Evolutionary conservation across 2,797 vertebrate genomes (phyloP).

Genomic region (Pelodytes ibericus): DNA sequence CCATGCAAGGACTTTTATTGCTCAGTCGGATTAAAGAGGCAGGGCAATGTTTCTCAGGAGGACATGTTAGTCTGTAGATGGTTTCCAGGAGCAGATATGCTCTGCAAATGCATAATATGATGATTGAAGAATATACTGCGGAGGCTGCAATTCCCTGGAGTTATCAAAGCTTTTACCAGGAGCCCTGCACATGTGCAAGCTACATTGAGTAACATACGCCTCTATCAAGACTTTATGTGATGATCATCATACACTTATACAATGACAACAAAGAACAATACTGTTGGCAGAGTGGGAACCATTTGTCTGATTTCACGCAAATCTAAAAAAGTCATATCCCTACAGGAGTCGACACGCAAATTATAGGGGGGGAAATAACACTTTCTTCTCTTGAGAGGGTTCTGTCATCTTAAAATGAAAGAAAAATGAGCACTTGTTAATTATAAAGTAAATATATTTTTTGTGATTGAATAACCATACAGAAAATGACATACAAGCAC

Average conservation of each 20-base stretch:
- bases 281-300: conserved; percentile 31
- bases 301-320: conserved; percentile 7
- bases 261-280: conserved; percentile 17
- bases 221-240: conserved; percentile 55
- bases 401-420: no score
- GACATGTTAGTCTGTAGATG: conserved; percentile 9
- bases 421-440: no score
- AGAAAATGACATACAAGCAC: no score
- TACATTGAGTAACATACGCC: conserved; percentile 67
- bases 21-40: neutral
- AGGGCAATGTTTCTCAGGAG: neutral
- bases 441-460: no score
- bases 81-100: conserved; percentile 15
- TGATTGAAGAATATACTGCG: conserved; percentile 63
- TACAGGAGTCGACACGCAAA: no score
- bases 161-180: conserved; percentile 73
- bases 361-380: no score
- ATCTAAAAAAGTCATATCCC: neutral
- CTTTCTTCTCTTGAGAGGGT: no score
- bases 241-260: conserved; percentile 38
- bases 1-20: neutral
- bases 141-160: conserved; percentile 68
- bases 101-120: conserved; percentile 39
- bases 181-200: conserved; percentile 67
- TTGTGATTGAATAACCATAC: no score